Conservation (phyloP, 2,797 vertebrate genomes). For the Champsocephalus esox region DNA sequence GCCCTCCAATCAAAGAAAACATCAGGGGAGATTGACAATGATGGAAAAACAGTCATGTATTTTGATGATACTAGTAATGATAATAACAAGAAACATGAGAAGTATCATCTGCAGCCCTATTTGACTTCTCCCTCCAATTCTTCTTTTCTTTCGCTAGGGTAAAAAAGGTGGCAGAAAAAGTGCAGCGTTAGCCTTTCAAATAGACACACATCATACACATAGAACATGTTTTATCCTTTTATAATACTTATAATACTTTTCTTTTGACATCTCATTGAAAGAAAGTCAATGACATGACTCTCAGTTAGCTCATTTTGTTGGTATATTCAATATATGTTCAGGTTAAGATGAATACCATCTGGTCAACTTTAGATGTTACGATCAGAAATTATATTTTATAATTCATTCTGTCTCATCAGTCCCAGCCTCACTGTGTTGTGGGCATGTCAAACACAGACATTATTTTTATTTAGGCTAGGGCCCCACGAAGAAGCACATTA, state of each 20-base stretch:
- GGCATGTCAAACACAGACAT: constrained; percentile 30
- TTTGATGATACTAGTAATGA: background rate
- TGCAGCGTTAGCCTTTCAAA: too few relatives aligned
- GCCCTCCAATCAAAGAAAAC: constrained; percentile 50
- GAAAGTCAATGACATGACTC: background rate
- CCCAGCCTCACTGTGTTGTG: constrained; percentile 20
- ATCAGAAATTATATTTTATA: constrained; percentile 69
- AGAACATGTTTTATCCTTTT: background rate
- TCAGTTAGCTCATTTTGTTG: background rate
- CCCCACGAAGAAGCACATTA: constrained; percentile 45
- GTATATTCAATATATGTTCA: background rate
- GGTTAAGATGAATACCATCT: constrained; percentile 38
- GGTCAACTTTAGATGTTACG: constrained; percentile 51
- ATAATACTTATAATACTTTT: background rate
- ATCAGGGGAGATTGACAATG: constrained; percentile 18
- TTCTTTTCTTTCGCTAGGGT: too few relatives aligned
- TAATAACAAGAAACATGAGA: background rate
- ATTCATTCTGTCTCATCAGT: constrained; percentile 65
- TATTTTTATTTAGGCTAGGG: constrained; percentile 35
- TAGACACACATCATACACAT: too few relatives aligned
- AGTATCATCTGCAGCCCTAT: too few relatives aligned
- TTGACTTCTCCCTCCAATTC: too few relatives aligned
- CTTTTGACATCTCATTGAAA: background rate
- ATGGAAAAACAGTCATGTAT: constrained; percentile 21
- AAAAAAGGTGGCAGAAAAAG: too few relatives aligned